phyloP scores from a whole-genome alignment of 2,888 invertebrate species.

The Hymenopus coronatus region DNA sequence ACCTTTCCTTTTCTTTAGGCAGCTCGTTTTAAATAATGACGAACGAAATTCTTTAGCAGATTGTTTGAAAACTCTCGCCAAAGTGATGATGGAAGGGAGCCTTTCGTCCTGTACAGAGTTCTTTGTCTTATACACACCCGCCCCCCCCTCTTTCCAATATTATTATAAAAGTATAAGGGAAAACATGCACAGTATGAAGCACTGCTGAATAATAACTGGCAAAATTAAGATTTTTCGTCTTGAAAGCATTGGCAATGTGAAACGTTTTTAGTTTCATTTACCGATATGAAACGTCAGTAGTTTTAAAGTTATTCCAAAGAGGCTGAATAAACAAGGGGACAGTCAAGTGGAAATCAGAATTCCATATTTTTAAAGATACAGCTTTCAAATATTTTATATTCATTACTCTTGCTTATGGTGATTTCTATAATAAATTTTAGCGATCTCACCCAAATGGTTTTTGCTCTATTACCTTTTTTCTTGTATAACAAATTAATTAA shows the following conservation, averaged over 20 bases:
- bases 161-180: not conserved
- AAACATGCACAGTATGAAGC: not conserved
- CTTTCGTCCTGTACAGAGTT: not conserved
- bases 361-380: too few species aligned
- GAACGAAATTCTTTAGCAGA: conserved; percentile 32
- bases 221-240: not conserved
- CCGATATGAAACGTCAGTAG: too few species aligned
- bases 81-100: conserved; percentile 14
- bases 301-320: too few species aligned
- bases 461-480: too few species aligned
- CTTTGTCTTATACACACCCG: not conserved
- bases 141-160: not conserved
- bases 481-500: too few species aligned
- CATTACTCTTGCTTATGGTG: too few species aligned
- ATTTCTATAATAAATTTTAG: too few species aligned
- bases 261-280: not conserved
- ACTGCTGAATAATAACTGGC: not conserved
- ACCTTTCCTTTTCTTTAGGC: conserved; percentile 21
- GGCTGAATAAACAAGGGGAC: too few species aligned
- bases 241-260: not conserved
- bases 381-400: too few species aligned
- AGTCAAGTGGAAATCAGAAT: too few species aligned
- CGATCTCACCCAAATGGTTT: too few species aligned
- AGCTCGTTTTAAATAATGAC: conserved; percentile 34
- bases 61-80: conserved; percentile 24